phyloP scores from a whole-genome alignment of 2,888 invertebrate species.

The Sesamia inferens region DNA sequence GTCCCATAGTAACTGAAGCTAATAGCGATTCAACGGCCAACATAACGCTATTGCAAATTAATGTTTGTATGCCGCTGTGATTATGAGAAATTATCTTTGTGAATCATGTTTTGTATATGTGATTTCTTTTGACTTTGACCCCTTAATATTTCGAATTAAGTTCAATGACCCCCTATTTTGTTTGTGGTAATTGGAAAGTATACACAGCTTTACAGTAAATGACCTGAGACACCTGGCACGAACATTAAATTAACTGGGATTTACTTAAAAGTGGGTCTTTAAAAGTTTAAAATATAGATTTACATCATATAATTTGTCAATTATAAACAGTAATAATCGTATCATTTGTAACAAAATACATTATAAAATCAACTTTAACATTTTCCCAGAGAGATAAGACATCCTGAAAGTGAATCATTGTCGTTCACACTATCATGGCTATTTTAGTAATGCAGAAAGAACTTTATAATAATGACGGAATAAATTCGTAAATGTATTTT shows the following conservation, averaged over 20 bases:
- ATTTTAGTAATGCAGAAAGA: slow-evolving; percentile 47
- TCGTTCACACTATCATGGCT: slow-evolving; percentile 53
- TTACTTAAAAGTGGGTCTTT: not conserved
- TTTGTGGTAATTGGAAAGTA: not conserved
- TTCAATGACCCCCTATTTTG: slow-evolving; percentile 25
- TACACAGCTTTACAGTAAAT: slow-evolving; percentile 9
- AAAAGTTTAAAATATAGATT: not conserved
- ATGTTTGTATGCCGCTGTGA: slow-evolving; percentile 56
- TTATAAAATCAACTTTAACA: slow-evolving; percentile 21
- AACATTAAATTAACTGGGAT: not conserved
- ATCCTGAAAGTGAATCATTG: slow-evolving; percentile 68
- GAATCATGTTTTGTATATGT: slow-evolving; percentile 35
- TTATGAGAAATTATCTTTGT: slow-evolving; percentile 49
- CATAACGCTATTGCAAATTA: slow-evolving; percentile 63
- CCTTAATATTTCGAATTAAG: slow-evolving; percentile 22
- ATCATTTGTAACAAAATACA: slow-evolving; percentile 2
- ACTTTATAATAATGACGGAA: slow-evolving; percentile 27
- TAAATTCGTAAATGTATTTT: slow-evolving; percentile 22
- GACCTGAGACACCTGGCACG: not conserved
- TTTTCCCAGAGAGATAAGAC: slow-evolving; percentile 67
- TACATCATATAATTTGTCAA: not conserved
- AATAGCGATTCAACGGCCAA: slow-evolving; percentile 75
- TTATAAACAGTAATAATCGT: not conserved
- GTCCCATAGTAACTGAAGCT: slow-evolving; percentile 60
- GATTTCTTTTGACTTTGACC: slow-evolving; percentile 43